Evolutionary conservation across 35 echinoderm and acorn worm genomes (phyloP).

Genomic region (Chiridota heheva): DNA sequence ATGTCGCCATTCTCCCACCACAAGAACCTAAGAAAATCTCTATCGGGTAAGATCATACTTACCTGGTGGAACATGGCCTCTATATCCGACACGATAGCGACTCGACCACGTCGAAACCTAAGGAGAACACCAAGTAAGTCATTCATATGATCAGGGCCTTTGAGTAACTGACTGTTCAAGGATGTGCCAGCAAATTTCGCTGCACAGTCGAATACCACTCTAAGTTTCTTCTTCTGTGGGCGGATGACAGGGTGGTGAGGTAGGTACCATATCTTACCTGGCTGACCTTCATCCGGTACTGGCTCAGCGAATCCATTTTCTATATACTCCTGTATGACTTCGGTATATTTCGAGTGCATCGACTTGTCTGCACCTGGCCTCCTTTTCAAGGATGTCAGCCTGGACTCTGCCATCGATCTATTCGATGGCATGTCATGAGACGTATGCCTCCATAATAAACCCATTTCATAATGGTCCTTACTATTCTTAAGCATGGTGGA

Average conservation of each 20-base stretch:
- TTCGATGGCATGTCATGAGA: constrained; percentile 18
- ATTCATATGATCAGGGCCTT: constrained; percentile 66
- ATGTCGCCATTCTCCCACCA: constrained; percentile 56
- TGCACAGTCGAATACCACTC: constrained; percentile 69
- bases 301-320: constrained; percentile 19
- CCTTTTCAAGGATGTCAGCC: constrained; percentile 32
- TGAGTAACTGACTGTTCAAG: constrained; percentile 70
- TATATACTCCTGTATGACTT: constrained; percentile 44
- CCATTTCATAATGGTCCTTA: constrained; percentile 45
- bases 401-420: constrained; percentile 26
- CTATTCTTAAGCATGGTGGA: neutral
- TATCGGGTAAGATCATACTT: neutral
- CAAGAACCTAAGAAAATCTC: constrained; percentile 54
- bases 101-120: constrained; percentile 22
- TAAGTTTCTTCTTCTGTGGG: constrained; percentile 48
- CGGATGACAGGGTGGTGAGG: constrained; percentile 42
- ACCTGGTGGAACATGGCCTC: constrained; percentile 58
- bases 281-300: neutral
- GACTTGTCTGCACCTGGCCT: neutral
- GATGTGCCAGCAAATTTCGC: constrained; percentile 55
- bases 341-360: neutral
- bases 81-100: constrained; percentile 49
- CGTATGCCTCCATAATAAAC: constrained; percentile 22
- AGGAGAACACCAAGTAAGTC: constrained; percentile 39
- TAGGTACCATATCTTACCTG: constrained; percentile 39